Evolutionary conservation across 2,888 invertebrate genomes (phyloP).

Genomic region (Esperia sulphurella): DNA sequence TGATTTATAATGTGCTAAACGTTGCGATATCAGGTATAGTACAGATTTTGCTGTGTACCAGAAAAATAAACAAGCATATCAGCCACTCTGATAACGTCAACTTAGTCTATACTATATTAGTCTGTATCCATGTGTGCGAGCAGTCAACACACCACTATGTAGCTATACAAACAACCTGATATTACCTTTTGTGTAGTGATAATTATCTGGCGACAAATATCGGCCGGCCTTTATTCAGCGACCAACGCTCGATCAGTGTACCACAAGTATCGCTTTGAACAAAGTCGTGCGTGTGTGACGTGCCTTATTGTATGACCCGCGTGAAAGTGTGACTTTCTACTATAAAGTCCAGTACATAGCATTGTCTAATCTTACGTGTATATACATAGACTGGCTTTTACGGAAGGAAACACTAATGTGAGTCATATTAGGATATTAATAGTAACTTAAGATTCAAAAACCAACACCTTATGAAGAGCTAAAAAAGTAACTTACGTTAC

Average conservation of each 20-base stretch:
- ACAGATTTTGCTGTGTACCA: background rate
- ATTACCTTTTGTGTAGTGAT: slow-evolving; percentile 30
- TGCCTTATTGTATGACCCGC: slow-evolving; percentile 26
- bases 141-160: slow-evolving; percentile 12
- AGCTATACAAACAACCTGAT: slow-evolving; percentile 21
- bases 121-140: slow-evolving; percentile 7
- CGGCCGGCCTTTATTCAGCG: slow-evolving; percentile 33
- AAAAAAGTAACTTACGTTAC: background rate
- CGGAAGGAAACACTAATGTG: background rate
- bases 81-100: background rate
- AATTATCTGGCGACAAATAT: slow-evolving; percentile 29
- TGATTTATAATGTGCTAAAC: too few species aligned
- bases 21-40: background rate
- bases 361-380: slow-evolving; percentile 8
- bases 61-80: background rate
- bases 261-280: slow-evolving; percentile 5
- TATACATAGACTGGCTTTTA: background rate
- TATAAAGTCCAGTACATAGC: slow-evolving; percentile 27
- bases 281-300: slow-evolving; percentile 17
- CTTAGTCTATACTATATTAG: background rate
- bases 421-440: background rate
- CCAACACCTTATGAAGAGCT: background rate
- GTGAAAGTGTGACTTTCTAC: slow-evolving; percentile 61
- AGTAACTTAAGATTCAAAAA: background rate
- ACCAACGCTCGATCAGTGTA: slow-evolving; percentile 26